Base-by-base conservation (phyloP, 2,888 invertebrate species). In the Drosophila phalerata region DNA sequence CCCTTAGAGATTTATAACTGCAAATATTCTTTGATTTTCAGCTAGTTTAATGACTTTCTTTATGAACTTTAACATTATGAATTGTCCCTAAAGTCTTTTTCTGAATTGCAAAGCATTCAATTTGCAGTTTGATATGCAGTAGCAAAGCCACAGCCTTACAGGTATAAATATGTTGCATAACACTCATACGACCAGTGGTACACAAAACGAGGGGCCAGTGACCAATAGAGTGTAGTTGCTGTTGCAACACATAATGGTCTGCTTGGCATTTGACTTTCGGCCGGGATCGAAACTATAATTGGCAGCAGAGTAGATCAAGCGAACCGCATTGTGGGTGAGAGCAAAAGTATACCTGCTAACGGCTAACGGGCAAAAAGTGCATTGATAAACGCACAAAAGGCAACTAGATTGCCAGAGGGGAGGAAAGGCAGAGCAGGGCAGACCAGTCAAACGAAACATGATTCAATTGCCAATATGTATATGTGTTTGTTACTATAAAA, bases 391-490 rank as follows among this genome's bases (percentile, higher is more conserved):
- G 66, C 70, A 79, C 77, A 79, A 79, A 77, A 63, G 79, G 55
- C 51, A 15, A 19, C 45, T 51, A 57, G 64, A 55, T 43, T 69
- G 69, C 25, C 38, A 11, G 48, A 32, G 45, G 6, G 15, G 1
- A 2, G 5, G 37, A 8, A 38, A 28, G 28, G 42, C 11, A 53
- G 30, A 30, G 30, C 28, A 30, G 30, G 8, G 30, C 34, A n/a
- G 37, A n/a, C 37, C 45, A 32, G 10, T 8, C 22, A n/a, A 73
- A 51, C 38, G 53, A 63, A 86, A 76, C 84, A 73, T 84, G 88
- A 86, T 88, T 88, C 84, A 88, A 88, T 88, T 84, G 88, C 81
- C 88, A 84, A 65, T 58, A 69, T 49, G 51, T 68, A 65, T 68
- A 58, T 52, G 13, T 77, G 76, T 69, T 72, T 63, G 62, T 64